Percentiles rank a stretch among this genome's conserved stretches.
These are phyloP conservation scores for Ptilodon capucinus DNA, from an alignment of 2,888 invertebrate genomes.

Conservation along the genomic window DNA sequence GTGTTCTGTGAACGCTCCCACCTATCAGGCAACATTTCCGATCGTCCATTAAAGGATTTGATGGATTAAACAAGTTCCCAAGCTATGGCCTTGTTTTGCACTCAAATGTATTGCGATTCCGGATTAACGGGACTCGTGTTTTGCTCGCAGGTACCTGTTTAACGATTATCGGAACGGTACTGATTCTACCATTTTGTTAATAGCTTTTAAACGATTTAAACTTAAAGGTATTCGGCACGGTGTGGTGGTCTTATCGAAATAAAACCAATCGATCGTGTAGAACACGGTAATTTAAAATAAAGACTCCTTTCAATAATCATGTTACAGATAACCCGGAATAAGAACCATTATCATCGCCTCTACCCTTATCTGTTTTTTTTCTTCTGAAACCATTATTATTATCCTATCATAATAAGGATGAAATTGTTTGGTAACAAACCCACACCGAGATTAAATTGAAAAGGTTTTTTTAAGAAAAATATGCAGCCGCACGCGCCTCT, in stretches of 20 bases:
- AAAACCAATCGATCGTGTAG: no score
- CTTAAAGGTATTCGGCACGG: no score
- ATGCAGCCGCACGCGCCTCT: constrained; percentile 60
- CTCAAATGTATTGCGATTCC: constrained; percentile 36
- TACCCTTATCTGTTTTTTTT: no score
- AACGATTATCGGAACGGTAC: background rate
- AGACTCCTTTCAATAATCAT: no score
- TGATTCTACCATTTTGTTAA: background rate
- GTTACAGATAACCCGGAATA: no score
- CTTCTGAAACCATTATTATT: no score
- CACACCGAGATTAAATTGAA: constrained; percentile 56
- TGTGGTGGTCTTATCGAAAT: no score
- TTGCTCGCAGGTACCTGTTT: constrained; percentile 22
- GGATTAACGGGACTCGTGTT: constrained; percentile 25
- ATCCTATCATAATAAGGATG: constrained; percentile 35
- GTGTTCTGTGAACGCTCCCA: constrained; percentile 42
- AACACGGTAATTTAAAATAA: no score
- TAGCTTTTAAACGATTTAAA: constrained; percentile 6
- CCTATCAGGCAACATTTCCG: constrained; percentile 60
- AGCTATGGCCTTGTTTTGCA: constrained; percentile 44
- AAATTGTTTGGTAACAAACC: constrained; percentile 47
- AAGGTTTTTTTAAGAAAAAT: constrained; percentile 53
- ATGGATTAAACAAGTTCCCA: constrained; percentile 56
- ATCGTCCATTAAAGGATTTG: constrained; percentile 73
- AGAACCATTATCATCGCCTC: no score